Evolutionary conservation across 2,888 invertebrate species (phyloP), one percentile per base, ranked within the genome.

Genomic region (Drosophila colorata): DNA sequence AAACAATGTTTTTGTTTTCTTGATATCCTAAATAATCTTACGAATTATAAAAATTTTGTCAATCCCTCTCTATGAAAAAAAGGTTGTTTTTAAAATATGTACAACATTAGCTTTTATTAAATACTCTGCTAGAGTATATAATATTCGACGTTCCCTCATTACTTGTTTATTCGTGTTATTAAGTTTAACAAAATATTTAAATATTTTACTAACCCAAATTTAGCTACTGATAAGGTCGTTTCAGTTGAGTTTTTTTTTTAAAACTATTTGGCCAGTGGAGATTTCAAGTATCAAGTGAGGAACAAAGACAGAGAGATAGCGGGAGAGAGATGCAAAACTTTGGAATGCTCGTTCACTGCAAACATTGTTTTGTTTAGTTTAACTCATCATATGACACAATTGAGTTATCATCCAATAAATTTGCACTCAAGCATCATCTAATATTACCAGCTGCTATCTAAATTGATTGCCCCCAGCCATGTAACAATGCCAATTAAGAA

Each of bases 401-500:
- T 40, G n/a, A 43, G 25, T 52, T 61, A 53, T 73, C 41, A 56
- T 28, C 74, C 38, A 55, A 55, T 38, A 48, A 38, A 41, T 48
- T 51, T 20, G 11, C 59, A 48, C 55, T 52, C 53, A 47, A 40
- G 14, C 28, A 38, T 33, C 57, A 58, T 47, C 46, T 25, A 61
- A 58, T 63, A 37, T 16, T 18, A 23, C 28, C 44, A 35, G 13
- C n/a, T 47, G 28, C 52, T 70, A 75, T 65, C 76, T 57, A 13
- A 60, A 71, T 71, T 65, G 56, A 58, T 57, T 41, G 47, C 31
- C 18, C 16, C 7, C 28, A n/a, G 35, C 40, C 41, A 46, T 70
- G 60, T 52, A 48, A 64, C 40, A 44, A 61, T 28, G 48, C 53
- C 37, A 74, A 74, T 74, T 76, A 71, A 61, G 33, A 60, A 52